Evolutionary conservation across 1,140 invertebrate genomes (phyloP), one percentile per base, ranked within the genome.

Genomic region (Bombus pascuorum): DNA sequence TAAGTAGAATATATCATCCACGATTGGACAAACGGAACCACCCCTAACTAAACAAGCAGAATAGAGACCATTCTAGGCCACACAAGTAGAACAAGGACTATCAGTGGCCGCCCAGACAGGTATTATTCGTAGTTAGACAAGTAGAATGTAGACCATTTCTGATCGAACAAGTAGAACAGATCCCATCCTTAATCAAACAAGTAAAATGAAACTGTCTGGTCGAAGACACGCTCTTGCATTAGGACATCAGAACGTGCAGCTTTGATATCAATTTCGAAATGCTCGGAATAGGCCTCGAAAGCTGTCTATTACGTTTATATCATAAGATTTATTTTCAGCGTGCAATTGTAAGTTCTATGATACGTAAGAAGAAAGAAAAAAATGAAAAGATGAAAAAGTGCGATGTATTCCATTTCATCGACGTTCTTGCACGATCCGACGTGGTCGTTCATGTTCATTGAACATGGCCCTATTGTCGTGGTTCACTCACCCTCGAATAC

Each of bases 401-500:
- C 57, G 15, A 66, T 57, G 74, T 77, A 66, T 77, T 83, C 74
- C 37, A 83, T 83, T 77, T 83, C 18, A 34, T 13, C 74, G 44
- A 77, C 74, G n/a, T 70, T 66, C 42, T 34, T 32, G 44, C 37
- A 34, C 32, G 34, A 25, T 34, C 25, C 42, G 65, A 53, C 65
- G 44, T 76, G 57, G 76, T 57, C 72, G 66, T 70, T 65, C 78
- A 81, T 72, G 66, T 87, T 88, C 72, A 70, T 83, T 42, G 76
- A 90, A 86, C 70, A 68, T 68, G 66, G 13, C 73, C 65, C 80
- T 81, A 86, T 90, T 90, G 86, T 90, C 68, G 77, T n/a, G 81
- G 86, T 84, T 90, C 80, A 59, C 71, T 87, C 88, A 81, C 32
- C 86, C 78, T 78, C 37, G 80, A 47, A 39, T 77, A 85, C 76